A percentile compares a stretch with the other conserved stretches of the same genome.
Conservation (phyloP, 2,113 vertebrate genomes). For the Oophaga pumilio region DNA sequence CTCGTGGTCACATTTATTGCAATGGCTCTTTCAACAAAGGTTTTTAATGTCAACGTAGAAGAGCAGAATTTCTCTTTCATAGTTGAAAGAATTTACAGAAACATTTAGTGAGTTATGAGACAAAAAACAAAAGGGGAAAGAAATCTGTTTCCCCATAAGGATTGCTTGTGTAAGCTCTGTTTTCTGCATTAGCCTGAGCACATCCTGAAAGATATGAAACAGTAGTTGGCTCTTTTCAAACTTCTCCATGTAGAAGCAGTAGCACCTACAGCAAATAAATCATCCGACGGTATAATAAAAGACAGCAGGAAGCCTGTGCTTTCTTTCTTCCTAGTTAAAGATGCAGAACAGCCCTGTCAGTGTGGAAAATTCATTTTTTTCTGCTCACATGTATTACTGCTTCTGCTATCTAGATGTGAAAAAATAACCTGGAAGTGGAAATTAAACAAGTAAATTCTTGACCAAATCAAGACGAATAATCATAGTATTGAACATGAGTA, state of each 20-base stretch:
- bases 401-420: background rate
- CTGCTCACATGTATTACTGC: background rate
- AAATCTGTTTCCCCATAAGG: conserved; percentile 40
- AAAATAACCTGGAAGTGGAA: background rate
- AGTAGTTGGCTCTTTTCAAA: conserved; percentile 51
- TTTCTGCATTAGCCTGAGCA: conserved; percentile 55
- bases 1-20: background rate
- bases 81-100: conserved; percentile 43
- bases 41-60: conserved; percentile 37
- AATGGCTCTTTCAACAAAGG: conserved; percentile 35
- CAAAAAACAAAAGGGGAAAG: conserved; percentile 20
- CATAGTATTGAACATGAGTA: background rate
- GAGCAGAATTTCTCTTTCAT: conserved; percentile 5
- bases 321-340: conserved; percentile 23
- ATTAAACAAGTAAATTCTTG: background rate
- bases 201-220: conserved; percentile 59
- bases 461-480: background rate
- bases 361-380: conserved; percentile 4
- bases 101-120: conserved; percentile 43
- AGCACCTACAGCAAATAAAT: conserved; percentile 53
- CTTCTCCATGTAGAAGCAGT: conserved; percentile 38
- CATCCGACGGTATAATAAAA: conserved; percentile 31
- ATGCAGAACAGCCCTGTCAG: background rate
- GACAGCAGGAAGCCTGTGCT: conserved; percentile 37
- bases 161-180: conserved; percentile 41